These are phyloP conservation scores for Ophraella communa DNA, from an alignment of 2,888 invertebrate genomes.

Conservation along the genomic window DNA sequence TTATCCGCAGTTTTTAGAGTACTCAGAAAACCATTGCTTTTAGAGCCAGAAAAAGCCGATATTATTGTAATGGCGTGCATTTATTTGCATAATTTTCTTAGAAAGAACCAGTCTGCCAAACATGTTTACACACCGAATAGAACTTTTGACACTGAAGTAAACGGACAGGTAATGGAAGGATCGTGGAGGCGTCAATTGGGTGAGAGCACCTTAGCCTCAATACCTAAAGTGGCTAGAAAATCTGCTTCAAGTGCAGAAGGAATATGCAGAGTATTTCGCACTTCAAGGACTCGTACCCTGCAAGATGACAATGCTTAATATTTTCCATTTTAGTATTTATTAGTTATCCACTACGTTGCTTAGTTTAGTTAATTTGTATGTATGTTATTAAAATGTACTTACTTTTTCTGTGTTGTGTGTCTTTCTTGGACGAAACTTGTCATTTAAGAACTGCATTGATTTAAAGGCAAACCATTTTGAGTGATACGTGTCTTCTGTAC, in stretches of 20 bases:
- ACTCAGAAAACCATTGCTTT: too few relatives aligned
- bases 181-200: too few relatives aligned
- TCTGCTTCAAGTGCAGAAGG: constrained; percentile 9
- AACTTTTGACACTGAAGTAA: constrained; percentile 20
- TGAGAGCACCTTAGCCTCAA: too few relatives aligned
- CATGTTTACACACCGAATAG: constrained; percentile 22
- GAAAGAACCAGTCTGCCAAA: constrained; percentile 27
- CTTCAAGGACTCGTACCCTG: constrained; percentile 4
- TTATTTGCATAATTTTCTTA: constrained; percentile 32
- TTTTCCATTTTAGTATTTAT: too few relatives aligned
- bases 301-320: too few relatives aligned
- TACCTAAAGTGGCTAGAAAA: constrained; percentile 7
- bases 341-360: too few relatives aligned
- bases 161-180: constrained; percentile 11
- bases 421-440: neutral
- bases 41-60: too few relatives aligned
- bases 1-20: too few relatives aligned
- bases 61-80: constrained; percentile 20
- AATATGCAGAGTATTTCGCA: constrained; percentile 11
- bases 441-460: neutral
- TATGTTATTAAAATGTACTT: too few relatives aligned
- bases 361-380: too few relatives aligned
- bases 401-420: too few relatives aligned
- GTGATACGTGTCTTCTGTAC: neutral
- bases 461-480: constrained; percentile 4